These are phyloP conservation scores for Microhierax caerulescens DNA, from an alignment of 2,797 vertebrate genomes.

Conservation along the genomic window DNA sequence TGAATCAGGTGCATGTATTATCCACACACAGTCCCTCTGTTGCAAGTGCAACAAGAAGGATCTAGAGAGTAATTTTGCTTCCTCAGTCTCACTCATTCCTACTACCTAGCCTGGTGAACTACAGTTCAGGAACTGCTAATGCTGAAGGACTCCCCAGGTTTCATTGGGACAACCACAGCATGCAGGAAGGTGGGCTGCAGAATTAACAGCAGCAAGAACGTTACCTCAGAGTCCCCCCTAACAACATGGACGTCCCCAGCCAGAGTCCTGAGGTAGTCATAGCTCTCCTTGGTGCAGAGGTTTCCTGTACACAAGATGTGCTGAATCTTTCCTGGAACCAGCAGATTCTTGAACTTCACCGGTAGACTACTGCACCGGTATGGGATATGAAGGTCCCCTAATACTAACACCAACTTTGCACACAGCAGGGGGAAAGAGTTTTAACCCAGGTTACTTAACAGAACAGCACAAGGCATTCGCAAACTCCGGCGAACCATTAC, in stretches of 20 bases:
- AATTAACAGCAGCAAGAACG: not conserved
- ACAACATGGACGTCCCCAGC: conserved; percentile 90
- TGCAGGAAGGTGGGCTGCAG: rapidly evolving
- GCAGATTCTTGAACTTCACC: conserved; percentile 90
- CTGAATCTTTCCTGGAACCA: conserved; percentile 93
- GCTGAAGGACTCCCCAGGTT: not conserved
- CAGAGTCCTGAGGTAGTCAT: conserved; percentile 90
- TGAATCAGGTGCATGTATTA: rapidly evolving
- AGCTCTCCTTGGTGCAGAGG: conserved; percentile 92
- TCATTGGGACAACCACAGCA: rapidly evolving
- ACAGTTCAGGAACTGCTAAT: not conserved
- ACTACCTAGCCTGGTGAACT: too few species aligned
- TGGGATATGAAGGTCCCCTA: conserved; percentile 93
- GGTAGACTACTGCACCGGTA: conserved; percentile 90
- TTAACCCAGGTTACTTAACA: not conserved
- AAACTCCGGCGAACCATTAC: rapidly evolving
- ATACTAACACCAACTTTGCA: conserved; percentile 88
- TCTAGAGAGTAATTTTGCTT: not conserved
- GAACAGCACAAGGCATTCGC: not conserved
- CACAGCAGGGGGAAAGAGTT: not conserved
- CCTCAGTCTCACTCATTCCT: not conserved
- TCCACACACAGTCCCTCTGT: not conserved
- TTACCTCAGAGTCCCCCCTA: conserved; percentile 89
- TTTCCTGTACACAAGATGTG: conserved; percentile 92
- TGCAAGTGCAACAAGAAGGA: not conserved